Evolutionary conservation across 2,888 invertebrate species (phyloP).

Genomic region (Eupithecia abbreviata): DNA sequence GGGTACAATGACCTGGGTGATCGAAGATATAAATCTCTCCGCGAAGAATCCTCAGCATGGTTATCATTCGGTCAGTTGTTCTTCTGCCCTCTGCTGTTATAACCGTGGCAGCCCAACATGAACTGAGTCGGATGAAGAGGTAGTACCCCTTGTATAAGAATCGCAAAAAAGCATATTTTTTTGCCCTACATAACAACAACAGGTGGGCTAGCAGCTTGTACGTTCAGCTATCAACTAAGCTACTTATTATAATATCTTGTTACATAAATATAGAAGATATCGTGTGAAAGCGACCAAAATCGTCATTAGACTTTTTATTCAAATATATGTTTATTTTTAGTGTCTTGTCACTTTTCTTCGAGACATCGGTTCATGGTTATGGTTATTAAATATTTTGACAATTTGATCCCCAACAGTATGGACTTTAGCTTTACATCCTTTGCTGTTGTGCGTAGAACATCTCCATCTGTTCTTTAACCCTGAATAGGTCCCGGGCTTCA

Average conservation of each 20-base stretch:
- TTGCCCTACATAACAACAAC: neutral
- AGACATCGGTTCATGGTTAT: neutral
- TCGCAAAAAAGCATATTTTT: no score
- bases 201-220: neutral
- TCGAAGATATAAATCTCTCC: no score
- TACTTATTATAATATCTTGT: neutral
- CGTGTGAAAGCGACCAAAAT: neutral
- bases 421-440: neutral
- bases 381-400: neutral
- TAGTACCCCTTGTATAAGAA: no score
- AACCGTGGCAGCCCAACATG: no score
- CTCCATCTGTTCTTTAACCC: neutral
- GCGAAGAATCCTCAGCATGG: no score
- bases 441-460: constrained; percentile 1
- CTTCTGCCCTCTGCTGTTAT: no score
- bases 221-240: neutral
- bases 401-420: neutral
- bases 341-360: neutral
- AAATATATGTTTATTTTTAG: neutral
- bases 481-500: neutral
- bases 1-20: neutral
- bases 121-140: no score
- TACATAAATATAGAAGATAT: neutral
- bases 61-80: no score
- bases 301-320: neutral